phyloP scores from a whole-genome alignment of 1,140 invertebrate species.

The Calosoma granatense region DNA sequence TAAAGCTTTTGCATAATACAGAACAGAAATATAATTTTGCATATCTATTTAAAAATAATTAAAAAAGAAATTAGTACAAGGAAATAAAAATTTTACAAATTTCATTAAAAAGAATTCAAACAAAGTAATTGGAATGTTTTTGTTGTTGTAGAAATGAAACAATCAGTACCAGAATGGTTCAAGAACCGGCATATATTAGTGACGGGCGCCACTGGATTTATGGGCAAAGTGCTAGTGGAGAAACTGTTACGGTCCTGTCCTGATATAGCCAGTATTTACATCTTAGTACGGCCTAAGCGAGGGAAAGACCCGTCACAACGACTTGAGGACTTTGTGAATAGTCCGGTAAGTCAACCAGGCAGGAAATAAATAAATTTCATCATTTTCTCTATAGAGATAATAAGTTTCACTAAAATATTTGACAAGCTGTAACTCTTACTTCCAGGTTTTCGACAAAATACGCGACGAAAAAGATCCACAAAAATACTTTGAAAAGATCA shows the following conservation, averaged over 20 bases:
- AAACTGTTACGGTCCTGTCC: slow-evolving; percentile 64
- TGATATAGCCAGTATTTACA: slow-evolving; percentile 51
- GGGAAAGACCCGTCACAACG: slow-evolving; percentile 38
- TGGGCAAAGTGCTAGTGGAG: slow-evolving; percentile 82
- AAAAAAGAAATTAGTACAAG: too few species aligned
- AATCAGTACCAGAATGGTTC: slow-evolving; percentile 20
- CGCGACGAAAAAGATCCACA: slow-evolving; percentile 40
- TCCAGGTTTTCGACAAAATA: slow-evolving; percentile 64
- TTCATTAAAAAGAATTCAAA: too few species aligned
- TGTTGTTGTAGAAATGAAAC: too few species aligned
- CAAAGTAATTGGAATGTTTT: too few species aligned
- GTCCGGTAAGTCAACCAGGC: slow-evolving; percentile 30
- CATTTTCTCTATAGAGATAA: background rate
- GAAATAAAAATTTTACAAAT: too few species aligned
- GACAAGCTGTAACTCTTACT: background rate
- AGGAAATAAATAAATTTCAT: slow-evolving; percentile 8
- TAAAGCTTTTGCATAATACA: too few species aligned
- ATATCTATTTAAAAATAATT: too few species aligned
- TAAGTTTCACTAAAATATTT: background rate
- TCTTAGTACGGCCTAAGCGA: slow-evolving; percentile 61
- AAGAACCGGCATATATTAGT: slow-evolving; percentile 44
- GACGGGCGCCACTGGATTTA: slow-evolving; percentile 66
- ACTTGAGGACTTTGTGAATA: slow-evolving; percentile 30
- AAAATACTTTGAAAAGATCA: slow-evolving; percentile 29
- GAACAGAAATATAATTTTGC: too few species aligned